Percentiles rank a stretch among this genome's conserved stretches.
Evolutionary conservation across 2,888 invertebrate species (phyloP).

Genomic region (Liopterus haemorrhoidalis): DNA sequence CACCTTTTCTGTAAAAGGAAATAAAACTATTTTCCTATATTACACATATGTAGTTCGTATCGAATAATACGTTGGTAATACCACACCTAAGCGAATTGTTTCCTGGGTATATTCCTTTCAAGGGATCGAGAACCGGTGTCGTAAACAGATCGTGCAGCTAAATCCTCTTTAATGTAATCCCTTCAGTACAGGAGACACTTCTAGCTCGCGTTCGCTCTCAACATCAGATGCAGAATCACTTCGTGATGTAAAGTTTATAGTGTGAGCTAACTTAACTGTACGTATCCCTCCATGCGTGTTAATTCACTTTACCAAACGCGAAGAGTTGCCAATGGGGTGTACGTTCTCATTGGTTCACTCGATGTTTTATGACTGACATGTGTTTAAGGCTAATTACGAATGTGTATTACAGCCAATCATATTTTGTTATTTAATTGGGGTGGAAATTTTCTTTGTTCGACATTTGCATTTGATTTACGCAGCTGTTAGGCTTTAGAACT

Average conservation of each 20-base stretch:
- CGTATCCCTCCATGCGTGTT: conserved; percentile 16
- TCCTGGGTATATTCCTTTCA: conserved; percentile 5
- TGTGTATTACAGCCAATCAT: too few species aligned
- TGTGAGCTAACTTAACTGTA: conserved; percentile 7
- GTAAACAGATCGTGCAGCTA: conserved; percentile 24
- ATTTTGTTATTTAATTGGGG: too few species aligned
- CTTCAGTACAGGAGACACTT: conserved; percentile 15
- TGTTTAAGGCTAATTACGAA: too few species aligned
- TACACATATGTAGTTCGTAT: too few species aligned
- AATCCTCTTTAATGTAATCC: conserved; percentile 24
- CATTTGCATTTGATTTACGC: too few species aligned
- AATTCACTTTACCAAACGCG: conserved; percentile 21
- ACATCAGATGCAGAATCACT: conserved; percentile 18
- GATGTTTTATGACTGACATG: too few species aligned
- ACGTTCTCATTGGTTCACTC: not conserved
- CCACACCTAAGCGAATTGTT: conserved; percentile 14
- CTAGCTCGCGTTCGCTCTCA: not conserved
- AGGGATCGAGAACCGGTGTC: conserved; percentile 14
- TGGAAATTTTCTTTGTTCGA: too few species aligned
- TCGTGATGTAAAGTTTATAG: conserved; percentile 12
- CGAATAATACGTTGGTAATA: too few species aligned
- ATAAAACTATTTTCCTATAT: too few species aligned
- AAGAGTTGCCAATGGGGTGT: conserved; percentile 2
- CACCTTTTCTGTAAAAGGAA: too few species aligned
- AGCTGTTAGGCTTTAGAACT: too few species aligned